Base-by-base conservation (phyloP, 1,140 invertebrate genomes). In the Procambarus virginalis region DNA sequence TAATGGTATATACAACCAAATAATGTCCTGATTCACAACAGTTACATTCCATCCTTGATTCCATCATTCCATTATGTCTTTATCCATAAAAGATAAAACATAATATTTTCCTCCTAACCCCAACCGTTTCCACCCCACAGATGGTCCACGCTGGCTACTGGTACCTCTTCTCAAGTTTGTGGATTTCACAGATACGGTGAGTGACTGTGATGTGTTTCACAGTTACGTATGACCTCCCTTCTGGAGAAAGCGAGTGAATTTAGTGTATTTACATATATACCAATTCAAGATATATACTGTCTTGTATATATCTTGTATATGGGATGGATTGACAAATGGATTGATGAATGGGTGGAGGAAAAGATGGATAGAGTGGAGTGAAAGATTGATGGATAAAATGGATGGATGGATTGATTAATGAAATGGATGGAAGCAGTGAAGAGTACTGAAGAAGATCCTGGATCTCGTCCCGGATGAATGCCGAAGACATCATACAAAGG, bases 101-200 rank as follows among this genome's bases (percentile, higher is more conserved):
- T 5, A 4, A 9, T 49, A 34, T 3, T 17, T 2, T 75, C 14
- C n/a, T 75, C n/a, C n/a, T 76, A 76, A 46, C 34, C 34, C 34
- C 34, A 34, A 34, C 34, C 34, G 34, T 22, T 91, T 92, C 91
- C 70, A 83, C 92, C 91, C 20, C 51, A 51, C 93, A 94, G 94
- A 95, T 95, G 96, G 97, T 91, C 93, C 94, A 94, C 89, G 94
- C 94, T 60, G 88, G 94, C 45, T 95, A 94, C 94, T 95, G 94
- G 97, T 99, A 98, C 93, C 99, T 98, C 93, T 96, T 98, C 93
- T 98, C 49, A 99, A 99, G 94, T 95, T 98, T 45, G 93, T 99
- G 48, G 98, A 99, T 94, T 98, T 99, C 93, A 96, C 97, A 92
- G 98, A 99, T 93, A 99, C 98, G 0, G 85, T 87, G 58, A 80